phyloP scores from a whole-genome alignment of 2,113 vertebrate species.

The Rhipidura dahli region DNA sequence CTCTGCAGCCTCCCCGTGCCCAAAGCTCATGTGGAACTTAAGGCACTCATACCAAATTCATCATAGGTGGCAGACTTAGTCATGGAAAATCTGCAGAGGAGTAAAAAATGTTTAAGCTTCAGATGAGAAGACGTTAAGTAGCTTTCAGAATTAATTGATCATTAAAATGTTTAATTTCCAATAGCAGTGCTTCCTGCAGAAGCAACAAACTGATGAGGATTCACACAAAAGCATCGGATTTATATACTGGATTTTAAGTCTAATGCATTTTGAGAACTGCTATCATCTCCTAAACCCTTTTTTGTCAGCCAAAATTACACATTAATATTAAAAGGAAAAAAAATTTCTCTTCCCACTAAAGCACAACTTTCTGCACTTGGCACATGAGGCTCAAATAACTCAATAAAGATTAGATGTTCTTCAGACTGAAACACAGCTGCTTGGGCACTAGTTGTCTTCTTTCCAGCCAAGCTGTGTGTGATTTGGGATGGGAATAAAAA shows the following conservation, averaged over 20 bases:
- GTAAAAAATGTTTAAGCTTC: background rate
- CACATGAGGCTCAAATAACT: background rate
- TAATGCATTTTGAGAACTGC: background rate
- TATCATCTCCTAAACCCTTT: background rate
- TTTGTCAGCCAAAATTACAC: background rate
- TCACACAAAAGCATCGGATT: background rate
- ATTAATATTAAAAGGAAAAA: background rate
- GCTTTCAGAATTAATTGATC: background rate
- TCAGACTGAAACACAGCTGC: constrained; percentile 9
- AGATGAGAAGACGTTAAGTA: background rate
- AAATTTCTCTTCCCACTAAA: background rate
- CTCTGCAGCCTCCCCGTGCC: background rate
- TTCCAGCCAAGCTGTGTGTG: constrained; percentile 22
- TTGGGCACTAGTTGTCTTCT: background rate
- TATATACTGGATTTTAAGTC: background rate
- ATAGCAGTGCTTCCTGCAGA: background rate
- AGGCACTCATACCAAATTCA: background rate
- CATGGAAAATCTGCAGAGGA: background rate
- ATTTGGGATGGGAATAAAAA: constrained; percentile 26
- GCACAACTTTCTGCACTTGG: constrained; percentile 8
- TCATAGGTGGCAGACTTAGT: background rate
- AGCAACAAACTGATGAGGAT: background rate
- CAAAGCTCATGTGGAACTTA: background rate
- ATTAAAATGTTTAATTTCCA: background rate
- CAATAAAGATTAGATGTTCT: constrained; percentile 56